phyloP scores from a whole-genome alignment of 2,797 vertebrate genomes.

The Buphagus erythrorhynchus region DNA sequence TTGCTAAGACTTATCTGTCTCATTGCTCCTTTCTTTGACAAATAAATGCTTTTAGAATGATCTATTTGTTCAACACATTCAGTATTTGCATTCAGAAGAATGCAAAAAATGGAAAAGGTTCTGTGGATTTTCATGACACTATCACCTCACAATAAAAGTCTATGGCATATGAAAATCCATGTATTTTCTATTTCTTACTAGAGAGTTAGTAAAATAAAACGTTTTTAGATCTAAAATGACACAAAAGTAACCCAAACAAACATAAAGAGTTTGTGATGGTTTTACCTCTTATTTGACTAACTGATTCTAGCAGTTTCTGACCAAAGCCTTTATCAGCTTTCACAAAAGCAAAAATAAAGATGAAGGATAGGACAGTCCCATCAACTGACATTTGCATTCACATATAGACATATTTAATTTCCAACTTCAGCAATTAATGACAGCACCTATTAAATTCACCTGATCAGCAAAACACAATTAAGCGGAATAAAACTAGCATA shows the following conservation, averaged over 20 bases:
- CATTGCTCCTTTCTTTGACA: not conserved
- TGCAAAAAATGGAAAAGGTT: not conserved
- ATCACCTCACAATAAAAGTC: not conserved
- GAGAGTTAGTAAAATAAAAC: not conserved
- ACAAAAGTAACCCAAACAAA: not conserved
- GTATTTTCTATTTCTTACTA: not conserved
- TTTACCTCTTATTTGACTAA: not conserved
- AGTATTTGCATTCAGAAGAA: not conserved
- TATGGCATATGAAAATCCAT: not conserved
- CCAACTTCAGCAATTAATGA: not conserved
- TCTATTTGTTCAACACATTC: not conserved
- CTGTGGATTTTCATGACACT: not conserved
- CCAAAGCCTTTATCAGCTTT: not conserved
- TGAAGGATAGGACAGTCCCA: not conserved
- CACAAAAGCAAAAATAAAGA: not conserved
- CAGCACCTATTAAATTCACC: not conserved
- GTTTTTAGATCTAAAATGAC: not conserved
- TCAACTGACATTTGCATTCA: not conserved
- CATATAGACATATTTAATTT: not conserved
- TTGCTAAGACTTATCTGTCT: not conserved
- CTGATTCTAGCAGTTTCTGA: not conserved
- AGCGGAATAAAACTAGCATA: not conserved
- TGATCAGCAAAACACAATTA: not conserved
- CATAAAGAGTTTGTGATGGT: fast-evolving
- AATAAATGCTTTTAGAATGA: slow-evolving; percentile 11